Base-by-base conservation (phyloP, 2,797 vertebrate genomes). In the Podarcis siculus region DNA sequence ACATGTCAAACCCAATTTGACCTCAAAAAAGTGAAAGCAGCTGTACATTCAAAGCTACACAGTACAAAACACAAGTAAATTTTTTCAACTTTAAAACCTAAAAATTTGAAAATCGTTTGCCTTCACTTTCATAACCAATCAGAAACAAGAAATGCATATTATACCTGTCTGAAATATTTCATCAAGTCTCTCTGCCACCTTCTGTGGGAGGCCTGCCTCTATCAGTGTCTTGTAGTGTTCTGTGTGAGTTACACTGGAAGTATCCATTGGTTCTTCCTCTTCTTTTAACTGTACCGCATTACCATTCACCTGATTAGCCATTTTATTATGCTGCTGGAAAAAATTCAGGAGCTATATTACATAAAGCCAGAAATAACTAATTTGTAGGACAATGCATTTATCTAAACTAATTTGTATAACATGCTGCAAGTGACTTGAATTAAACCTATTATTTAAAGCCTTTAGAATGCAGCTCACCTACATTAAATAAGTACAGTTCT, bases 81-180 rank as follows among this genome's bases (percentile, higher is more conserved):
- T 96, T 94, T 96, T 96, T 94, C 95, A 96, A 96, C 96, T 96
- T 97, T 97, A 96, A 94, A 94, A 95, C 94, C 96, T 97, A 95
- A 95, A 97, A 97, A 96, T 96, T 96, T 90, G 96, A 97, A 96
- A 95, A 96, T 96, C 94, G 95, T 97, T 97, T 96, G 96, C 95
- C 97, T 97, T 97, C 96, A 95, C 97, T 97, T 97, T 97, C 96
- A 97, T 96, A 97, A 97, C 96, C 97, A 97, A 91, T 97, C 97
- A 97, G 97, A 97, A 97, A 97, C 96, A 97, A 97, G 97, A 97
- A 97, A 97, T 97, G 97, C 95, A 97, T 97, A 97, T 97, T 97
- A 97, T 96, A 99, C 98, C 98, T 97, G 98, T 99, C 97, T 98
- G 98, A 97, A 99, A 99, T 97, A 99, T 99, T 97, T 99, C 98